Conservation (phyloP, 2,797 vertebrate species). For the Discoglossus pictus region DNA sequence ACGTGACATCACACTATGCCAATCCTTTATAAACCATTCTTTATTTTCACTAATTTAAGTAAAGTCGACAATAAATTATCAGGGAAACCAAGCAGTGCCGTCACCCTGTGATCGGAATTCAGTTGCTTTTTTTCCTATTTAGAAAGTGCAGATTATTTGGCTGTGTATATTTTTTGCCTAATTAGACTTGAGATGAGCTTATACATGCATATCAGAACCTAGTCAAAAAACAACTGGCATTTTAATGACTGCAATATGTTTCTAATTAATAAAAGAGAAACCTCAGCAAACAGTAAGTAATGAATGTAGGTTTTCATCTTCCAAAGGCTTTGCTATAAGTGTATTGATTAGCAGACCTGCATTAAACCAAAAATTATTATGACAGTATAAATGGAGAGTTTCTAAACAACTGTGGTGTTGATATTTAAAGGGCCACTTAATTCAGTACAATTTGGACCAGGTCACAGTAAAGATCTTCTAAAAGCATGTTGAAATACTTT, state of each 20-base stretch:
- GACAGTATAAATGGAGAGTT: too few species aligned
- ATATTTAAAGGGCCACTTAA: too few species aligned
- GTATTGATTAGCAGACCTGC: constrained; percentile 18
- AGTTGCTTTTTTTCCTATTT: constrained; percentile 7
- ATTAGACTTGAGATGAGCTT: constrained; percentile 38
- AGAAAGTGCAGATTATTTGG: constrained; percentile 2
- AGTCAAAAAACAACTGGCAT: constrained; percentile 10
- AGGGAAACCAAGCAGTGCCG: constrained; percentile 6
- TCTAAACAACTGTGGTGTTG: too few species aligned
- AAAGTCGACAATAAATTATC: constrained; percentile 18
- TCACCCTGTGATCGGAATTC: constrained; percentile 11
- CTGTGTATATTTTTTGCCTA: constrained; percentile 27
- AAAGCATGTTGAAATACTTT: too few species aligned
- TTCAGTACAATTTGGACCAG: too few species aligned
- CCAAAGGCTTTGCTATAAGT: neutral
- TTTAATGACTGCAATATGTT: neutral
- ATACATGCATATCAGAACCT: constrained; percentile 45
- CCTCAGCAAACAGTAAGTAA: constrained; percentile 45
- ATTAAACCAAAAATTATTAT: too few species aligned
- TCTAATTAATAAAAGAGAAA: constrained; percentile 43
- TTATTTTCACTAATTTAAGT: constrained; percentile 33
- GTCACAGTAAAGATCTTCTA: too few species aligned
- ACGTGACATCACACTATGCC: constrained; percentile 22
- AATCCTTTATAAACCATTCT: constrained; percentile 25
- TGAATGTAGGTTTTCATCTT: constrained; percentile 32